Conservation (phyloP, 2,888 invertebrate species). For the Allolobophora icterica region DNA sequence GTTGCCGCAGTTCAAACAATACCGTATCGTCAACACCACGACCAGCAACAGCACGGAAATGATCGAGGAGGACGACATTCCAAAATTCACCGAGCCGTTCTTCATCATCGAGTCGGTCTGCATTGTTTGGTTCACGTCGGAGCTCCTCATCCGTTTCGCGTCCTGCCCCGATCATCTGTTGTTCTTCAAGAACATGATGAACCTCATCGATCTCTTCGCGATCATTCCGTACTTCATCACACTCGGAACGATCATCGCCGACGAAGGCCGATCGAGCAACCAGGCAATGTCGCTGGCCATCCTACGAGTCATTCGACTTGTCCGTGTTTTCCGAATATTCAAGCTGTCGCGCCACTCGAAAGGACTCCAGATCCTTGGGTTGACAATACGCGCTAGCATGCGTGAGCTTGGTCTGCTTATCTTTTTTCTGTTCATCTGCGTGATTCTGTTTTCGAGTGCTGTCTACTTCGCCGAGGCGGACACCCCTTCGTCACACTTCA, state of each 20-base stretch:
- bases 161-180: constrained; percentile 98
- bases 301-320: constrained; percentile 94
- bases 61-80: constrained; percentile 92
- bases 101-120: constrained; percentile 99
- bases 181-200: constrained; percentile 99
- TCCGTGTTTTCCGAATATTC: constrained; percentile 99
- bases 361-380: constrained; percentile 97
- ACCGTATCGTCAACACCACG: constrained; percentile 72
- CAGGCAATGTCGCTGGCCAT: constrained; percentile 78
- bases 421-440: constrained; percentile 99
- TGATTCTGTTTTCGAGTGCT: constrained; percentile 92
- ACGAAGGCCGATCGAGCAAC: constrained; percentile 71
- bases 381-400: constrained; percentile 98
- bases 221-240: constrained; percentile 99
- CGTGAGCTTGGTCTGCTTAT: constrained; percentile 98
- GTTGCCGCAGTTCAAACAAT: constrained; percentile 98
- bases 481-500: constrained; percentile 87
- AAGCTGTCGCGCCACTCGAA: constrained; percentile 99
- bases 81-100: constrained; percentile 98
- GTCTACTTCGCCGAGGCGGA: constrained; percentile 96
- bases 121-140: constrained; percentile 98
- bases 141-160: constrained; percentile 92
- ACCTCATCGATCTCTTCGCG: constrained; percentile 97
- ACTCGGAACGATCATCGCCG: constrained; percentile 95
- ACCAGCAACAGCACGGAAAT: constrained; percentile 65